Evolutionary conservation across 2,797 vertebrate genomes (phyloP).

Genomic region (Kryptolebias ocellatus): DNA sequence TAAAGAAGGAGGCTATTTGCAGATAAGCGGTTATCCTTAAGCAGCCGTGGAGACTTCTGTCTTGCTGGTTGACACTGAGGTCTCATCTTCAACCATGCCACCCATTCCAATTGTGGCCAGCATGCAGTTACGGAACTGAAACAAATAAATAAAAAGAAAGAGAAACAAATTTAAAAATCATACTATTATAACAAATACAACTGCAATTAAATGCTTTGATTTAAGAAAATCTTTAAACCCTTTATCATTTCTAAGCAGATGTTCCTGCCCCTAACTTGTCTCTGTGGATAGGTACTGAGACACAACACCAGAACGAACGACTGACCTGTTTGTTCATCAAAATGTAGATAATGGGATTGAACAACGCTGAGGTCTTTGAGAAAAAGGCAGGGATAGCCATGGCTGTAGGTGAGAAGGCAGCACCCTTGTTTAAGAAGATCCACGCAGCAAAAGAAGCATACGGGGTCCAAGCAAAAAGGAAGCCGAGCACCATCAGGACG

Average conservation of each 20-base stretch:
- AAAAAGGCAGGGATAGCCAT: conserved; percentile 76
- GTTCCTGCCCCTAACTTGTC: too few relatives aligned
- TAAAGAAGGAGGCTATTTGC: conserved; percentile 10
- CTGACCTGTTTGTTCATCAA: conserved; percentile 83
- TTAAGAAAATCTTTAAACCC: too few relatives aligned
- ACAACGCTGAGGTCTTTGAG: conserved; percentile 33
- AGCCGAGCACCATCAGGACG: conserved; percentile 84
- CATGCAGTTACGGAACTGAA: conserved; percentile 87
- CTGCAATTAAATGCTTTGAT: too few relatives aligned
- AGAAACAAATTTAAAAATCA: background rate
- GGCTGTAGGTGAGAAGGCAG: conserved; percentile 74
- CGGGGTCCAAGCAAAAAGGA: conserved; percentile 85
- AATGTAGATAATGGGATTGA: conserved; percentile 59
- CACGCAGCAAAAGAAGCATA: conserved; percentile 86
- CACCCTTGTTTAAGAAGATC: conserved; percentile 86
- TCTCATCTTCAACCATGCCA: conserved; percentile 83
- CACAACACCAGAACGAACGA: background rate
- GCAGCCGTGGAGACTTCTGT: conserved; percentile 83
- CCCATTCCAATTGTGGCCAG: conserved; percentile 84
- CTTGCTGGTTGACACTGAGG: conserved; percentile 83
- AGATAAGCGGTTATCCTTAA: conserved; percentile 42
- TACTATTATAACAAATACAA: background rate
- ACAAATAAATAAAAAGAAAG: background rate
- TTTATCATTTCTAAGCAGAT: too few relatives aligned
- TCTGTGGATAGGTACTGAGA: background rate